Evolutionary conservation across 2,113 vertebrate genomes (phyloP), one percentile per base, ranked within the genome.

Genomic region (Trachemys scripta): DNA sequence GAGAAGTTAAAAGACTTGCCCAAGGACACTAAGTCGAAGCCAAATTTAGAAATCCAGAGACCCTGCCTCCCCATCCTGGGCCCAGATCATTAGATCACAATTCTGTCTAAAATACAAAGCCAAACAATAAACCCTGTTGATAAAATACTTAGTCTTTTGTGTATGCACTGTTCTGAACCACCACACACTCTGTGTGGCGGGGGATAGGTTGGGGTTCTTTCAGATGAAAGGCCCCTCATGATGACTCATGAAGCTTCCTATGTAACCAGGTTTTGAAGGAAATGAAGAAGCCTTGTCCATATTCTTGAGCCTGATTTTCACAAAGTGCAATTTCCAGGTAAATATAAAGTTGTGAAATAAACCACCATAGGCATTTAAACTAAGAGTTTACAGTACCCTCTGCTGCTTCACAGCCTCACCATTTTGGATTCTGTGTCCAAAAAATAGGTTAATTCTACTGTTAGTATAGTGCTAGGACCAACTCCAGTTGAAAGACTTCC

Each of bases 51-150:
- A 35, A 51, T 8, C 35, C 12, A 54, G 38, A 25, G 11, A 20
- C 24, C 69, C 78, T 56, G 22, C 5, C 79, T 83, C 38, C 35
- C 38, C 42, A 19, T 65, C 10, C 13, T 54, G 1, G 47, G 5
- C 13, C 14, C 20, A 29, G 25, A 25, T 80, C 78, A 80, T 45
- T 29, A 49, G 24, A 31, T 50, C 35, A 22, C 27, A 1, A 3
- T 5, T 62, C 13, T 31, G 16, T 69, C 50, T 72, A 53, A 87
- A 76, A 35, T 78, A 78, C 75, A 78, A 72, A 27, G 50, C 5
- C 88, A 53, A 22, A 2, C 42, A 10, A 6, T 19, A 4, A 5
- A 25, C 19, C 22, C 22, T 12, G 3, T 6, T 0, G 0, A 57
- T 8, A 11, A 17, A 12, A n/a, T 3, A 8, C 75, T 47, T 78